A percentile compares a stretch with the other conserved stretches of the same genome.
These are phyloP conservation scores for Eclectus roratus DNA, from an alignment of 2,113 vertebrate species.

Conservation along the genomic window DNA sequence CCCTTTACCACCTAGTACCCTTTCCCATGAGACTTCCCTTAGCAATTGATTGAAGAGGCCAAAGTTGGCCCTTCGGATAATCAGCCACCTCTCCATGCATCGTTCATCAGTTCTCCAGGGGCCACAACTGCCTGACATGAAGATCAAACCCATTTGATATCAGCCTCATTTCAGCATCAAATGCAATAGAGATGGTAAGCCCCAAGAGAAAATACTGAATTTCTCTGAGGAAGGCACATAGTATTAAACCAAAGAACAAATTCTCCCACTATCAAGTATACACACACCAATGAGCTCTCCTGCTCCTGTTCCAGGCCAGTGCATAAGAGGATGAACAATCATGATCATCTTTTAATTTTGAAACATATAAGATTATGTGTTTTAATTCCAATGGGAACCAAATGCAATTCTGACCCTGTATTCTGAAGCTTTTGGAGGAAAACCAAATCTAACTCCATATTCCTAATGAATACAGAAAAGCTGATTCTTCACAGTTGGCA, in stretches of 20 bases:
- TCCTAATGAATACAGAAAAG: slow-evolving; percentile 26
- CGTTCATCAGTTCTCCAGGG: background rate
- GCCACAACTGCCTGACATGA: background rate
- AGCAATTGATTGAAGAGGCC: too few relatives aligned
- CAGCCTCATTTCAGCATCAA: background rate
- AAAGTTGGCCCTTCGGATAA: too few relatives aligned
- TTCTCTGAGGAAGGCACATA: background rate
- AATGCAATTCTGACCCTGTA: background rate
- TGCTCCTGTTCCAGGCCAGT: background rate
- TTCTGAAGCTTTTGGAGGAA: background rate
- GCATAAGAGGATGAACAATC: background rate
- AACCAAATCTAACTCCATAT: background rate
- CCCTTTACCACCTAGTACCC: too few relatives aligned
- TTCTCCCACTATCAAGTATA: background rate
- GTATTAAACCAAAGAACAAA: background rate
- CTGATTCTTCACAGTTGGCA: slow-evolving; percentile 18
- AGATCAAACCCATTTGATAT: background rate
- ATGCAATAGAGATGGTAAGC: background rate
- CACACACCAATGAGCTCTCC: background rate
- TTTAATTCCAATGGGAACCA: background rate
- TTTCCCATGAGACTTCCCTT: too few relatives aligned
- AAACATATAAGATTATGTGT: background rate
- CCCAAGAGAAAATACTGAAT: background rate
- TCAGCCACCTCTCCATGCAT: background rate
- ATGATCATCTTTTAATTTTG: background rate